These are phyloP conservation scores for Drosophila sturtevanti DNA, from an alignment of 1,140 invertebrate species.

Conservation along the genomic window DNA sequence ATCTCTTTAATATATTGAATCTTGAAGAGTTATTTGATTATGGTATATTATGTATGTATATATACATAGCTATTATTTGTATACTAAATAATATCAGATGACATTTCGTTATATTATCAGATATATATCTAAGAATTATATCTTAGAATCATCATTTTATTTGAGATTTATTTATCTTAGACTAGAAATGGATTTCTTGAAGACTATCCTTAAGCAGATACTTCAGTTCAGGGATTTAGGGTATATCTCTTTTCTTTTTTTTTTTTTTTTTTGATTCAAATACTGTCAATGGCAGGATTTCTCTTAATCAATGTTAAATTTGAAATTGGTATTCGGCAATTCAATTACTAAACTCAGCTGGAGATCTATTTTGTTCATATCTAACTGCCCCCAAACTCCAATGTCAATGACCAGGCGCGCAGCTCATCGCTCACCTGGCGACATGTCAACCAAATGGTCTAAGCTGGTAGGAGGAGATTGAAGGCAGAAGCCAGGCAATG, in stretches of 20 bases:
- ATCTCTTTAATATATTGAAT: no score
- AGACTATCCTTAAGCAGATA: no score
- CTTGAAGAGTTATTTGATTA: no score
- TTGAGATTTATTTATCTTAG: no score
- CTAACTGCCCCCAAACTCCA: background rate
- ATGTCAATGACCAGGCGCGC: slow-evolving; percentile 72
- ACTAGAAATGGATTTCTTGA: no score
- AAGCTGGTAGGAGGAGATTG: background rate
- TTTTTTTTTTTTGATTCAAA: slow-evolving; percentile 28
- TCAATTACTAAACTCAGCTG: slow-evolving; percentile 71
- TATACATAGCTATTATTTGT: no score
- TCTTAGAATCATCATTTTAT: no score
- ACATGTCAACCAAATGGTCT: slow-evolving; percentile 32
- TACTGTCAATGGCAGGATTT: slow-evolving; percentile 57
- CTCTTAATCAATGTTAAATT: slow-evolving; percentile 50
- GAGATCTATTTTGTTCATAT: slow-evolving; percentile 16
- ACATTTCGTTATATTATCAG: no score
- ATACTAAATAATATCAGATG: no score
- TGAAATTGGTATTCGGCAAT: slow-evolving; percentile 52
- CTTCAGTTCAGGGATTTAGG: no score
- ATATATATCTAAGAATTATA: no score
- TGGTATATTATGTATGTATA: no score
- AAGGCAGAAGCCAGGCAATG: slow-evolving; percentile 25
- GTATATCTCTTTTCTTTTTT: background rate
- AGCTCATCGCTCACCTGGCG: slow-evolving; percentile 63